phyloP scores from a whole-genome alignment of 2,888 invertebrate genomes.

The Harpalus rufipes region DNA sequence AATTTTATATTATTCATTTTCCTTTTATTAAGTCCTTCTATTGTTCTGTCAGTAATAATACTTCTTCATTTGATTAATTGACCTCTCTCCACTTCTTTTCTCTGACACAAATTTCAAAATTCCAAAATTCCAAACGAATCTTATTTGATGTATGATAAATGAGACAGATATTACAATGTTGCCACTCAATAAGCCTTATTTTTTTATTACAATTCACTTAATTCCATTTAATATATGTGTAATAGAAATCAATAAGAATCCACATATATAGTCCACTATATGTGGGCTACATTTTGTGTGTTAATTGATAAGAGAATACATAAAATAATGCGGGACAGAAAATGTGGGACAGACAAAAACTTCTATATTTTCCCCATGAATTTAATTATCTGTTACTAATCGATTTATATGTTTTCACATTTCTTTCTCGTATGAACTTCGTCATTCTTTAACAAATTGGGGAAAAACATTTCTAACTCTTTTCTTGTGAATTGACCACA shows the following conservation, averaged over 20 bases:
- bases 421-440: too few species aligned
- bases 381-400: background rate
- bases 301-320: background rate
- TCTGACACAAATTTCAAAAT: too few species aligned
- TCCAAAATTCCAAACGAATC: too few species aligned
- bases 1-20: too few species aligned
- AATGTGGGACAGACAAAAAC: background rate
- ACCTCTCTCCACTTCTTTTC: too few species aligned
- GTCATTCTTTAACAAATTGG: background rate
- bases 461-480: background rate
- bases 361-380: background rate
- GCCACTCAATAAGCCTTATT: background rate
- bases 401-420: too few species aligned
- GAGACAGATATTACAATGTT: too few species aligned
- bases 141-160: too few species aligned
- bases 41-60: too few species aligned
- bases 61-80: too few species aligned
- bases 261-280: too few species aligned
- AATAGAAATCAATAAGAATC: background rate
- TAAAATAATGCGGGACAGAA: background rate
- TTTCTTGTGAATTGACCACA: background rate
- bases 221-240: background rate
- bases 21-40: too few species aligned
- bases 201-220: background rate
- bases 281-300: conserved; percentile 3